Evolutionary conservation across 1,140 invertebrate species (phyloP), one percentile per base, ranked within the genome.

Genomic region (Neuroterus valhalla): DNA sequence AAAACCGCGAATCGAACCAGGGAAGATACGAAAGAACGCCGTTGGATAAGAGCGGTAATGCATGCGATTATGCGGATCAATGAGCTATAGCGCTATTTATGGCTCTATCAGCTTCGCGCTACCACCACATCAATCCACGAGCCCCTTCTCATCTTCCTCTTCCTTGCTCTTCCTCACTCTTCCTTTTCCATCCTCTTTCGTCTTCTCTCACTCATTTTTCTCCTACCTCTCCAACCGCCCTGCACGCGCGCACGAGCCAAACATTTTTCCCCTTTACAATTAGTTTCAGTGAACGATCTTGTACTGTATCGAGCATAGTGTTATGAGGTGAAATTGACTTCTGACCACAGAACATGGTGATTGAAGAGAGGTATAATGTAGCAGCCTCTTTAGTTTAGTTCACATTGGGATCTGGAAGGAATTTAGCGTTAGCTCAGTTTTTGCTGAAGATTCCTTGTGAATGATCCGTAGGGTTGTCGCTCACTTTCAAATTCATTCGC

Each of bases 11-110:
- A 75, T 76, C 75, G 68, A 69, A 69, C 69, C 44, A 50, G 19
- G 62, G 71, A 66, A 17, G 67, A 62, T 73, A 70, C 73, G 76
- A 76, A 46, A 67, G 78, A 74, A 71, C 76, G 72, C 69, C 68
- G 68, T 62, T 66, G 72, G 45, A 72, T 70, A 83, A 76, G 76
- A 82, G 75, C 81, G 77, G 86, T 88, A 88, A 89, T 88, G 85
- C 86, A 87, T 87, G 84, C 85, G 86, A 89, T 89, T 88, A 88
- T 85, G 85, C 86, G 86, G 86, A 88, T 88, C 87, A 88, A 88
- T 89, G 87, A 86, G 87, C 86, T 88, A 87, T 85, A 81, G 81
- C 78, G 81, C 85, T 87, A 88, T 88, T 89, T 89, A 89, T 87
- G 87, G 81, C 88, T 88, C 82, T 89, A 89, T 89, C 86, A 85